Evolutionary conservation across 2,113 vertebrate species (phyloP).

Genomic region (Balaeniceps rex): DNA sequence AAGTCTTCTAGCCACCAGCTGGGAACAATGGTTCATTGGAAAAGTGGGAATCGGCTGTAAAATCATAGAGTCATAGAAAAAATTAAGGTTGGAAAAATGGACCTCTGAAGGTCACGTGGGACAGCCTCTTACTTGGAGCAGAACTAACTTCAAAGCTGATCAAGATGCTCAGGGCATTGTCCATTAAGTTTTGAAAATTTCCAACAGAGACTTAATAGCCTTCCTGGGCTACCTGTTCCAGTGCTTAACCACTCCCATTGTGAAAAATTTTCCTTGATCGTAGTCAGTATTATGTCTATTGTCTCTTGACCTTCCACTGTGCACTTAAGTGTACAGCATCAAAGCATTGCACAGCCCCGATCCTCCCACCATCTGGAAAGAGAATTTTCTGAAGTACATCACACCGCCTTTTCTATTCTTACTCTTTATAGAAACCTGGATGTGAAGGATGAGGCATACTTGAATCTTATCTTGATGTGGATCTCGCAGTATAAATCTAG

Average conservation of each 20-base stretch:
- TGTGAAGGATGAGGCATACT: neutral
- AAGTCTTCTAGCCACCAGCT: neutral
- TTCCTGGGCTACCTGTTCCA: neutral
- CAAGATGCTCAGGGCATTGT: neutral
- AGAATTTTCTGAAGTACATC: neutral
- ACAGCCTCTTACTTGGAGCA: neutral
- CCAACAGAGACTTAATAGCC: neutral
- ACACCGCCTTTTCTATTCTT: neutral
- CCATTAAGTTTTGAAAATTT: neutral
- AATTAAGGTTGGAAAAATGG: neutral
- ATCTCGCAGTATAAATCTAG: neutral
- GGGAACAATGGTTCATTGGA: neutral
- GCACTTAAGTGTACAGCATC: neutral
- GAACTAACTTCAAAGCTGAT: neutral
- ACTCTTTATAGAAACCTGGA: neutral
- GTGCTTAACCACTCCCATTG: neutral
- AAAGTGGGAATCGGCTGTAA: neutral
- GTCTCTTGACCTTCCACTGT: neutral
- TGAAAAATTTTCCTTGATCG: neutral
- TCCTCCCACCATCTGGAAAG: neutral
- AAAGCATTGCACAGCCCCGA: neutral
- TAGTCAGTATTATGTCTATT: neutral
- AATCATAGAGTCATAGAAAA: neutral
- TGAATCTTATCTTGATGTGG: neutral
- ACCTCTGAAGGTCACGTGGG: neutral